Evolutionary conservation across 2,113 vertebrate species (phyloP), one percentile per base, ranked within the genome.

Genomic region (Eptatretus burgeri): DNA sequence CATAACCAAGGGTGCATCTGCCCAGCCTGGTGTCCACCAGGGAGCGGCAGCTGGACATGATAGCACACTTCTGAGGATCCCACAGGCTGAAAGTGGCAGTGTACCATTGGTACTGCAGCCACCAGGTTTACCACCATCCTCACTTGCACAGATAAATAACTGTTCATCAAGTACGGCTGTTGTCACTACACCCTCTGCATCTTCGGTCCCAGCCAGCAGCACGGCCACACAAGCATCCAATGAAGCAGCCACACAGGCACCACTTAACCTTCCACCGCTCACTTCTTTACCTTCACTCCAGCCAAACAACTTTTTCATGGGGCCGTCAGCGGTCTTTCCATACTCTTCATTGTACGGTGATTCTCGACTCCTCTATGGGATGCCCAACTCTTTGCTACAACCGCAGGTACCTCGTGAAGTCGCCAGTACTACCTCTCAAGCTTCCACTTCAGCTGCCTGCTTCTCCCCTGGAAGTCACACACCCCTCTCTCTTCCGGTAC

Each of bases 321-420:
- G n/a, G 2, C n/a, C n/a, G 56, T 20, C 56, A n/a, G 20, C 56
- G 56, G n/a, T 60, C 12, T 60, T 10, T 20, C 56, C 56, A n/a
- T 60, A 60, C 56, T 20, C n/a, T n/a, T 20, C n/a, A 12, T 11
- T 60, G 56, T 60, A 60, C 56, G 56, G 56, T 17, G 56, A 60
- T 20, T 20, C 56, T 20, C 56, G 56, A n/a, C 56, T 60, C 12
- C 20, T 17, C 56, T 17, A 20, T 20, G 56, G 56, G 56, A 19
- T n/a, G 56, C n/a, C n/a, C 11, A 20, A 20, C n/a, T 60, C n/a
- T 20, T 60, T 60, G n/a, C 2, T 60, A 12, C 56, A n/a, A 20
- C 56, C 56, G 3, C 20, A n/a, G 56, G 20, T 11, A 20, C n/a
- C n/a, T 20, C 9, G n/a, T 20, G 56, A n/a, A 12, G 56, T 20